Evolutionary conservation across 2,888 invertebrate species (phyloP).

Genomic region (Pandemis heparana): DNA sequence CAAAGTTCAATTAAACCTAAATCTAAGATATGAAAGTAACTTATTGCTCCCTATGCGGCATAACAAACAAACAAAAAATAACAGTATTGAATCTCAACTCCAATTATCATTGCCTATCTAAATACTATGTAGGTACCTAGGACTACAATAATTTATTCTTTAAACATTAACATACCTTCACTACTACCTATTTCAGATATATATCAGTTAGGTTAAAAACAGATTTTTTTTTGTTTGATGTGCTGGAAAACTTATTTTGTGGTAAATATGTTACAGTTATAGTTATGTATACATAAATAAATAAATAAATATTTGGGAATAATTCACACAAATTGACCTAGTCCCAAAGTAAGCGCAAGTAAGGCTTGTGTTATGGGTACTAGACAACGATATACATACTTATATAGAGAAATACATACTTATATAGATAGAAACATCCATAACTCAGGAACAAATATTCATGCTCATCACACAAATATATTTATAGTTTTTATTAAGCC

Average conservation of each 20-base stretch:
- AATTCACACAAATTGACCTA: too few relatives aligned
- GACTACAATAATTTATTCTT: slow-evolving; percentile 36
- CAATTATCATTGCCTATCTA: slow-evolving; percentile 31
- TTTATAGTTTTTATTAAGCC: slow-evolving; percentile 4
- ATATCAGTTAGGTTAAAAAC: slow-evolving; percentile 14
- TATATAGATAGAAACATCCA: too few relatives aligned
- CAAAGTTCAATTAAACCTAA: not conserved
- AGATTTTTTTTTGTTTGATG: slow-evolving; percentile 16
- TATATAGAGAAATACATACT: too few relatives aligned
- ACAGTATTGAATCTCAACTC: slow-evolving; percentile 12
- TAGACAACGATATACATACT: too few relatives aligned
- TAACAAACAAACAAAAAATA: slow-evolving; percentile 16
- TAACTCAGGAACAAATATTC: too few relatives aligned
- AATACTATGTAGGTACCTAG: slow-evolving; percentile 24
- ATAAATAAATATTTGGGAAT: too few relatives aligned
- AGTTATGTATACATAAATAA: too few relatives aligned
- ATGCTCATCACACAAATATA: too few relatives aligned
- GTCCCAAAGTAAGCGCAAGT: too few relatives aligned
- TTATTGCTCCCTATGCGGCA: not conserved
- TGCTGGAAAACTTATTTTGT: not conserved
- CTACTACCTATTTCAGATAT: slow-evolving; percentile 17
- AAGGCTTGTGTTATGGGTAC: too few relatives aligned
- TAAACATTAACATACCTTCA: slow-evolving; percentile 25
- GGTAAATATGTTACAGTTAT: slow-evolving; percentile 7
- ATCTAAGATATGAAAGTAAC: not conserved